Evolutionary conservation across 2,113 vertebrate genomes (phyloP).

Genomic region (Ceyx cyanopectus): DNA sequence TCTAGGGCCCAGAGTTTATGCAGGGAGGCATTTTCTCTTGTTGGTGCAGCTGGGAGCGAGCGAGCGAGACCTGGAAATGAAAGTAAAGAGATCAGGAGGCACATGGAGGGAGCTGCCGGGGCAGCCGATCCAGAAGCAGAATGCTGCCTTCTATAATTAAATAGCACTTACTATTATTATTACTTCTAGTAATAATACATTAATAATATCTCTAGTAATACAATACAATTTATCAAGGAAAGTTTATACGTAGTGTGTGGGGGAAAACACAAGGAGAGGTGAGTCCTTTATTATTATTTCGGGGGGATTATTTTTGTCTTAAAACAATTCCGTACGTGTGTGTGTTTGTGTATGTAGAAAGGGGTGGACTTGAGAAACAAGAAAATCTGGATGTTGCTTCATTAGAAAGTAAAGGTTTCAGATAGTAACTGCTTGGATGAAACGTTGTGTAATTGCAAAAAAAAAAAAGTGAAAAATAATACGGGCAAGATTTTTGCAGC

Average conservation of each 20-base stretch:
- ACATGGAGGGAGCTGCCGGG: slow-evolving; percentile 79
- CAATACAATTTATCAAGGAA: slow-evolving; percentile 81
- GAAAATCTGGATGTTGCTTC: slow-evolving; percentile 40
- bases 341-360: slow-evolving; percentile 16
- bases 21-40: slow-evolving; percentile 74
- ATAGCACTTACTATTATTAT: slow-evolving; percentile 84
- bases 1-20: slow-evolving; percentile 79
- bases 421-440: neutral
- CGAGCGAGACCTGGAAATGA: slow-evolving; percentile 78
- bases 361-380: slow-evolving; percentile 25
- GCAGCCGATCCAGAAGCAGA: slow-evolving; percentile 78
- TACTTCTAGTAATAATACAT: slow-evolving; percentile 83
- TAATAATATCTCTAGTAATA: slow-evolving; percentile 85
- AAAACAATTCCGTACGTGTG: neutral
- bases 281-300: slow-evolving; percentile 68
- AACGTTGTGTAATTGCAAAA: slow-evolving; percentile 14
- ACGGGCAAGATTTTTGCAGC: slow-evolving; percentile 2
- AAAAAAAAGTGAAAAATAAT: neutral
- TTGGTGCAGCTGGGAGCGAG: slow-evolving; percentile 68
- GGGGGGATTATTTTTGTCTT: slow-evolving; percentile 38
- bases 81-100: slow-evolving; percentile 79
- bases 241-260: slow-evolving; percentile 71
- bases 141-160: slow-evolving; percentile 83
- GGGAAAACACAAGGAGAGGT: slow-evolving; percentile 62
- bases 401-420: slow-evolving; percentile 31